phyloP scores from a whole-genome alignment of 1,140 invertebrate genomes.

The Maconellicoccus hirsutus region DNA sequence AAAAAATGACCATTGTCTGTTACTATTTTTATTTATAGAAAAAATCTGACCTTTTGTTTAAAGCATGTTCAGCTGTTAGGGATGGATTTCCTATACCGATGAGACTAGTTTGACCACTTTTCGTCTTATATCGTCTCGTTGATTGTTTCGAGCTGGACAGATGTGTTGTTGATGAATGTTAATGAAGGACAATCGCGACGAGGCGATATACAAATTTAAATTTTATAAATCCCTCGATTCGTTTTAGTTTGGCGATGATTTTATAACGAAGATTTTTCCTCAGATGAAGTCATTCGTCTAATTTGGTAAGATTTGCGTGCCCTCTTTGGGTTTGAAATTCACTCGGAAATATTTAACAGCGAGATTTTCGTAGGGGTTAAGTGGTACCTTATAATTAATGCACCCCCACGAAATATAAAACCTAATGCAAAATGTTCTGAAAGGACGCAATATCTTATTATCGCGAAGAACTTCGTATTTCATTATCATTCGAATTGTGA shows the following conservation, averaged over 20 bases:
- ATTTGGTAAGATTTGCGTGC: background rate
- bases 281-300: too few relatives aligned
- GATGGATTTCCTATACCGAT: background rate
- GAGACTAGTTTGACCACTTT: slow-evolving; percentile 16
- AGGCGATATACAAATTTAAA: too few relatives aligned
- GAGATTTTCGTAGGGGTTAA: slow-evolving; percentile 1
- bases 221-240: too few relatives aligned
- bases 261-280: too few relatives aligned
- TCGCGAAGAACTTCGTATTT: background rate
- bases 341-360: background rate
- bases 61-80: background rate
- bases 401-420: slow-evolving; percentile 2
- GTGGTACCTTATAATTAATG: background rate
- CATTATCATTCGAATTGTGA: background rate
- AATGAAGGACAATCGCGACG: too few relatives aligned
- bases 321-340: background rate
- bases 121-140: slow-evolving; percentile 5
- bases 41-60: slow-evolving; percentile 21
- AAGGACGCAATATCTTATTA: background rate
- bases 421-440: background rate
- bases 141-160: slow-evolving; percentile 14
- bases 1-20: slow-evolving; percentile 19
- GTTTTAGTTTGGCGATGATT: too few relatives aligned
- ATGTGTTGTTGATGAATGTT: background rate
- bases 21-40: slow-evolving; percentile 2